Base-by-base conservation (phyloP, 1,140 invertebrate species). In the Anastrepha obliqua region DNA sequence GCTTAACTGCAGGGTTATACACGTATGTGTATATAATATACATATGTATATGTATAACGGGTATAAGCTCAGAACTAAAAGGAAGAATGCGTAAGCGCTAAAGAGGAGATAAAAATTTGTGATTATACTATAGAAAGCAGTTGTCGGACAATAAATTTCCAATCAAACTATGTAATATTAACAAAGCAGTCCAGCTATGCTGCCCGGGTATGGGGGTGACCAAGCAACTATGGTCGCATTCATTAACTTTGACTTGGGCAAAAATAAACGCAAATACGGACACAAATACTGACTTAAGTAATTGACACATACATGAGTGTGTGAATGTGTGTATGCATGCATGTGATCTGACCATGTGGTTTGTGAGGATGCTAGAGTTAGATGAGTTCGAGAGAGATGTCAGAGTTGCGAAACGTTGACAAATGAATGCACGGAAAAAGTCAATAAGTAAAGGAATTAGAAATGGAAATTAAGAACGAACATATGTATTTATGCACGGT, bases 101-200 rank as follows among this genome's bases (percentile, higher is more conserved):
- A 70, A 70, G 39, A 15, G 39, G 0, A 70, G 42, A 11, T 44
- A 39, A 9, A 70, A 70, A 44, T 70, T 44, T 13, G 2, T 11
- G 39, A 13, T 15, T 29, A 29, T 29, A 42, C 9, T 39, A 70
- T 70, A 70, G 67, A 44, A 70, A 70, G 44, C 17, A 42, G 29
- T 74, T 39, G 67, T 13, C 5, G 15, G 44, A 42, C 67, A 74
- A 74, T 74, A 74, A 74, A 74, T 74, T 47, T 74, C 67, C 42
- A 74, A 74, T 74, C 42, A 74, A 74, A 47, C 67, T 47, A 74
- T 47, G 44, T 74, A 74, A 74, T 74, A 74, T 44, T 44, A 74
- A 74, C 42, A 42, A 42, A 74, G 67, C 44, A 74, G 42, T 47
- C 15, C 3, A 47, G 42, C 5, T 74, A 74, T 44, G 42, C 39